These are phyloP conservation scores for Chelon labrosus DNA, from an alignment of 2,797 vertebrate genomes.

Conservation along the genomic window DNA sequence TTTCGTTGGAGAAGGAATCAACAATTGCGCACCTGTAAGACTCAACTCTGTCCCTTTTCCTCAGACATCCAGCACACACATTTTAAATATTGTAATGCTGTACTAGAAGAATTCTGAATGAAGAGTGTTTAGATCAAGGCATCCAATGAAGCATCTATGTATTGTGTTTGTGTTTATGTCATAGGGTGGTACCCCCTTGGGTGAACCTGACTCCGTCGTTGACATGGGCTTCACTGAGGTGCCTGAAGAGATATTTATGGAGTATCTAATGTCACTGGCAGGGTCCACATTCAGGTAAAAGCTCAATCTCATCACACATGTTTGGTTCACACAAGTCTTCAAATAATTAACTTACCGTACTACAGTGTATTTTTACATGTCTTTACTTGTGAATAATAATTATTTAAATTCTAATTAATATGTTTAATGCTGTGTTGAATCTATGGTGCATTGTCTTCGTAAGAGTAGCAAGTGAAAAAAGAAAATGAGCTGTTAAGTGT, in stretches of 20 bases:
- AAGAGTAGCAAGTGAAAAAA: background rate
- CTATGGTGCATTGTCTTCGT: background rate
- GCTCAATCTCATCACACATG: background rate
- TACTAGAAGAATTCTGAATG: background rate
- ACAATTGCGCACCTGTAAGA: constrained; percentile 90
- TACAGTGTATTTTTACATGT: no score
- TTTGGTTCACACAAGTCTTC: background rate
- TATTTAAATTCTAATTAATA: background rate
- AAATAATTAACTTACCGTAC: no score
- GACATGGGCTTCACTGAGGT: constrained; percentile 95
- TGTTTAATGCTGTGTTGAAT: background rate
- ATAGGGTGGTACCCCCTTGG: constrained; percentile 91
- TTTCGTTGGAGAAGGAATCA: constrained; percentile 91
- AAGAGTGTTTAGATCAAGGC: background rate
- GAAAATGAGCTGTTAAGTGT: background rate
- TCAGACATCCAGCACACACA: background rate
- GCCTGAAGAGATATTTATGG: constrained; percentile 91
- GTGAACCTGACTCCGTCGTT: constrained; percentile 90
- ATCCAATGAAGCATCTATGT: background rate
- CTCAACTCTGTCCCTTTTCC: background rate
- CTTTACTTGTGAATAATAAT: no score
- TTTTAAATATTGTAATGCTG: background rate
- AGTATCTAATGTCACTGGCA: constrained; percentile 90
- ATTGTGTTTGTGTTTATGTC: constrained; percentile 31
- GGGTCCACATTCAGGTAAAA: constrained; percentile 87